Conservation (phyloP, 2,797 vertebrate genomes). For the Delichon dasypus region DNA sequence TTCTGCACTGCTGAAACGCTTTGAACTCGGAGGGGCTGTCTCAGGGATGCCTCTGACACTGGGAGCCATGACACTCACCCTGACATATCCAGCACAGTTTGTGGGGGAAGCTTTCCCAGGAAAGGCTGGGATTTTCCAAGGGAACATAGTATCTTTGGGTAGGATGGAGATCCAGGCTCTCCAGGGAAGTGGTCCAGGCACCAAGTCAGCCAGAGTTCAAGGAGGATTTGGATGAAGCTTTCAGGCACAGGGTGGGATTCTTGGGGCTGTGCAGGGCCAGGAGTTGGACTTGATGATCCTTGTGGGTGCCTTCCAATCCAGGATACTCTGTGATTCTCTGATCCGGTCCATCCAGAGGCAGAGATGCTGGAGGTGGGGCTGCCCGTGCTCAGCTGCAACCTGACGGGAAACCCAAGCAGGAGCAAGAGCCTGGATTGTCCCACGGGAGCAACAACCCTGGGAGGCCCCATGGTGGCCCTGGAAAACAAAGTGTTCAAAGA, state of each 20-base stretch:
- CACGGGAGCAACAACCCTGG: neutral
- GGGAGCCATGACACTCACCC: neutral
- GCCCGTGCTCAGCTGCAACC: rapidly evolving
- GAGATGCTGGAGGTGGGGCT: neutral
- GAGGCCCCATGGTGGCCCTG: neutral
- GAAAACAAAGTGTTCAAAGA: neutral
- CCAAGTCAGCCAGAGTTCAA: neutral
- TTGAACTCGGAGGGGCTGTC: neutral
- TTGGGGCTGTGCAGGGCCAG: neutral
- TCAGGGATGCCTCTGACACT: neutral
- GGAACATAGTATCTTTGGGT: rapidly evolving
- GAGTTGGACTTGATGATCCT: neutral
- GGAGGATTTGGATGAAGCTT: neutral
- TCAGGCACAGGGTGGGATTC: neutral
- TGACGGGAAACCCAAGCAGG: neutral
- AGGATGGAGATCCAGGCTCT: neutral
- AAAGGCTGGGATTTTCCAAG: neutral
- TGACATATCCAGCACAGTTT: neutral
- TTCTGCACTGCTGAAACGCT: neutral
- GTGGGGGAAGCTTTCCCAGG: neutral
- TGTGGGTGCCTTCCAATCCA: neutral
- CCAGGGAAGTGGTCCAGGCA: neutral
- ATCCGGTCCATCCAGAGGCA: neutral
- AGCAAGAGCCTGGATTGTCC: neutral
- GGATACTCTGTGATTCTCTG: neutral